Base-by-base conservation (phyloP, 2,888 invertebrate species). In the Clitarchus hookeri region DNA sequence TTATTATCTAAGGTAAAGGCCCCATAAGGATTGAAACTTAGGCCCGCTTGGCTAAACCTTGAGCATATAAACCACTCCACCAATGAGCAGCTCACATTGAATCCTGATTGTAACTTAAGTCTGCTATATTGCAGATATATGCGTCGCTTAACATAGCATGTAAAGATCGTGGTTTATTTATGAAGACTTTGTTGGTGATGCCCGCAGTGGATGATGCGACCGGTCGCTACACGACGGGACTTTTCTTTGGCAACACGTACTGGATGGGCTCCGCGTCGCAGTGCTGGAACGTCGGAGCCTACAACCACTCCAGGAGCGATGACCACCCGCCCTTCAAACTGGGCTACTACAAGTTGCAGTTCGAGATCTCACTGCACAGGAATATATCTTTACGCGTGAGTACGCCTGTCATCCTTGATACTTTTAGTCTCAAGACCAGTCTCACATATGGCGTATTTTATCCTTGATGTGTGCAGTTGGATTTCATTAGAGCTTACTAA, bases 341-440 rank as follows among this genome's bases (percentile, higher is more conserved):
- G 13, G 91, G 91, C 87, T 96, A 96, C 92, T 95, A 93, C 91
- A 93, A 94, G 88, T 90, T 94, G 54, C 92, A 93, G 90, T 92
- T 95, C 85, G 92, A 94, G 83, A 90, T 96, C 85, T 93, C 93
- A 53, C 89, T 92, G 91, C 90, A 91, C 92, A 87, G 92, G 92
- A 87, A 89, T 26, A 92, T 94, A 88, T 92, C 94, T 54, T 93
- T 92, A 86, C 93, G 93, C 89, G 94, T 94, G 89, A 92, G 92
- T 90, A 79, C 48, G 44, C 23, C 4, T 13, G 19, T 16, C 65
- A 65, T 16, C 19, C 48, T 48, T 48, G 48, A 6, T 48, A n/a
- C n/a, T n/a, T n/a, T n/a, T n/a, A n/a, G n/a, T n/a, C n/a, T n/a
- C n/a, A n/a, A n/a, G n/a, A n/a, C n/a, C n/a, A n/a, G n/a, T n/a